Percentiles rank a stretch among this genome's conserved stretches.
Conservation (phyloP, 2,797 vertebrate genomes). For the Gymnothorax reevesii region DNA sequence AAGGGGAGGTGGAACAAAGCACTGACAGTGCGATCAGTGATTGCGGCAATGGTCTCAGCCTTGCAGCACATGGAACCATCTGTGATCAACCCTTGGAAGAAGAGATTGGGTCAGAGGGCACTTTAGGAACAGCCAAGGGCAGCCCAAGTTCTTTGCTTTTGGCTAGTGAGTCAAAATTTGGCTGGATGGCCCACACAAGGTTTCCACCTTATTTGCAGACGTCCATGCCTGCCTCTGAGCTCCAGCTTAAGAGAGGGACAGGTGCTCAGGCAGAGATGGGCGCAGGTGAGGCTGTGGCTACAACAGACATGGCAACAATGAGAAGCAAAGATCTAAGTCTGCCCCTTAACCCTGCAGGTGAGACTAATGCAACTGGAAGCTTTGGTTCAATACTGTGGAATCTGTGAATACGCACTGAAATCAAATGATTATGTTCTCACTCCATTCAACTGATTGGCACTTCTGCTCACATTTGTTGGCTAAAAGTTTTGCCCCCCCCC, state of each 20-base stretch:
- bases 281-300: neutral
- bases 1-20: slow-evolving; percentile 27
- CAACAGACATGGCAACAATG: slow-evolving; percentile 43
- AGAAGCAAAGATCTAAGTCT: slow-evolving; percentile 40
- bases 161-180: neutral
- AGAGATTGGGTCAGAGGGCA: neutral
- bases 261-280: slow-evolving; percentile 36
- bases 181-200: slow-evolving; percentile 22
- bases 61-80: neutral
- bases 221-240: neutral
- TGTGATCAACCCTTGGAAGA: neutral
- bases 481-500: no score
- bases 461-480: neutral
- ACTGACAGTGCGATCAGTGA: slow-evolving; percentile 34
- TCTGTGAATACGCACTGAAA: neutral
- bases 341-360: slow-evolving; percentile 62
- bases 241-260: slow-evolving; percentile 37
- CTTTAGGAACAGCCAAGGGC: neutral
- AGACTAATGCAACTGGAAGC: slow-evolving; percentile 29
- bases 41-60: slow-evolving; percentile 30
- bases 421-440: neutral
- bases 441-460: slow-evolving; percentile 3
- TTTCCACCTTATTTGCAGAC: slow-evolving; percentile 8
- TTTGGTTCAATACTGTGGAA: neutral
- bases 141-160: neutral